These are phyloP conservation scores for Pheosia gnoma DNA, from an alignment of 2,888 invertebrate species.

Conservation along the genomic window DNA sequence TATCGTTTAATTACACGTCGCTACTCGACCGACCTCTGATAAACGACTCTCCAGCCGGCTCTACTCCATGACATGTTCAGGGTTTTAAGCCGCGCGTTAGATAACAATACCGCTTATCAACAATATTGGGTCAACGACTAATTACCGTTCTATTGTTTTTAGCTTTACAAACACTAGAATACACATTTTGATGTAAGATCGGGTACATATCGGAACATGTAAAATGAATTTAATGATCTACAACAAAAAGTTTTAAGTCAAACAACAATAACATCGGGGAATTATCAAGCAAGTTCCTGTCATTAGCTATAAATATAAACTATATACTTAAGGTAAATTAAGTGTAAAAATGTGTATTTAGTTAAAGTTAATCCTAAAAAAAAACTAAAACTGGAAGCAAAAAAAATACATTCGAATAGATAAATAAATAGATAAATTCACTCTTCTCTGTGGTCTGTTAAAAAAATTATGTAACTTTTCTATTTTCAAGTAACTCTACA, in stretches of 20 bases:
- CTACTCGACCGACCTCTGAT: slow-evolving; percentile 73
- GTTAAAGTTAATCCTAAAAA: too few species aligned
- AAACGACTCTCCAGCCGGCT: slow-evolving; percentile 70
- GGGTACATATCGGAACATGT: too few species aligned
- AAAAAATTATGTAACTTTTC: not conserved
- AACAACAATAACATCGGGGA: too few species aligned
- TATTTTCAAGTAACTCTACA: not conserved
- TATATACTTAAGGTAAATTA: too few species aligned
- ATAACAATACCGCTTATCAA: slow-evolving; percentile 59
- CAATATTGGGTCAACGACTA: slow-evolving; percentile 42
- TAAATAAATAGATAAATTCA: too few species aligned
- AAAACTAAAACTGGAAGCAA: accelerated
- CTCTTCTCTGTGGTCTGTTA: not conserved
- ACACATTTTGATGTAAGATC: not conserved
- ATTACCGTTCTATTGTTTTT: not conserved
- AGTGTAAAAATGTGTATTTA: too few species aligned
- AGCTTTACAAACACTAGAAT: not conserved
- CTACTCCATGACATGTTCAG: slow-evolving; percentile 69
- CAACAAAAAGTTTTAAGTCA: too few species aligned
- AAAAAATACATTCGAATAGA: too few species aligned
- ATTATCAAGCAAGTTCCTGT: too few species aligned
- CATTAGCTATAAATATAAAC: too few species aligned
- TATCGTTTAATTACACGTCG: slow-evolving; percentile 74
- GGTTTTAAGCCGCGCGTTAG: slow-evolving; percentile 57
- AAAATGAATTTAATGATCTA: too few species aligned